Evolutionary conservation across 92 coral and sea anemone genomes (phyloP).

Genomic region (Diadumene lineata): DNA sequence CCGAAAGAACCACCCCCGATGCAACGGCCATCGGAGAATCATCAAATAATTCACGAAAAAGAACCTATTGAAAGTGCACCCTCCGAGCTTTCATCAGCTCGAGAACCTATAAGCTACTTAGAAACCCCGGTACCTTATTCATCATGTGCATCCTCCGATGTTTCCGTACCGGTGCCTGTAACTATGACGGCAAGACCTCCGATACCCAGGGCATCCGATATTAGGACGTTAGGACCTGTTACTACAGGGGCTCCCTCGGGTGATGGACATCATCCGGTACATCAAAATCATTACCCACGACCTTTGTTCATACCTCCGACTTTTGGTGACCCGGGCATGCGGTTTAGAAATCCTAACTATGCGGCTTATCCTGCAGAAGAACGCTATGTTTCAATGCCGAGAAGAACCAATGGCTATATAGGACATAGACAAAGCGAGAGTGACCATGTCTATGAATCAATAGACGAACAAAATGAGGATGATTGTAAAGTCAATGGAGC

Average conservation of each 20-base stretch:
- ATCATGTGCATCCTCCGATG: slow-evolving; percentile 81
- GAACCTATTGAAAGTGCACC: slow-evolving; percentile 55
- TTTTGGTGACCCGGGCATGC: slow-evolving; percentile 19
- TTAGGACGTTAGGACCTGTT: slow-evolving; percentile 14
- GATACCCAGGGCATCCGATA: slow-evolving; percentile 59
- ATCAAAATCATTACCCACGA: slow-evolving; percentile 35
- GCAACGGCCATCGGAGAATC: slow-evolving; percentile 2
- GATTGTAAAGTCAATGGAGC: background rate
- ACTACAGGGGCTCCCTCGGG: background rate
- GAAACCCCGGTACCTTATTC: slow-evolving; percentile 48
- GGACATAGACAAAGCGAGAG: slow-evolving; percentile 23
- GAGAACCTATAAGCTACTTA: slow-evolving; percentile 39
- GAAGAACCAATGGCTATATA: slow-evolving; percentile 17
- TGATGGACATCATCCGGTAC: background rate
- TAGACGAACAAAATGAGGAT: slow-evolving; percentile 12
- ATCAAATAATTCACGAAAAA: background rate
- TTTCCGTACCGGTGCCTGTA: slow-evolving; percentile 44
- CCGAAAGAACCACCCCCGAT: slow-evolving; percentile 21
- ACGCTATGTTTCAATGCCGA: slow-evolving; percentile 27
- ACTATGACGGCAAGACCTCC: slow-evolving; percentile 51
- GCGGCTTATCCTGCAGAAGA: slow-evolving; percentile 18
- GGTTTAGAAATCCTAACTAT: slow-evolving; percentile 2
- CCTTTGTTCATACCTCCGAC: slow-evolving; percentile 22
- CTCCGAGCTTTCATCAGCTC: slow-evolving; percentile 49
- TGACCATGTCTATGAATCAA: slow-evolving; percentile 30